phyloP scores from a whole-genome alignment of 2,888 invertebrate species.

The Steinernema hermaphroditum region DNA sequence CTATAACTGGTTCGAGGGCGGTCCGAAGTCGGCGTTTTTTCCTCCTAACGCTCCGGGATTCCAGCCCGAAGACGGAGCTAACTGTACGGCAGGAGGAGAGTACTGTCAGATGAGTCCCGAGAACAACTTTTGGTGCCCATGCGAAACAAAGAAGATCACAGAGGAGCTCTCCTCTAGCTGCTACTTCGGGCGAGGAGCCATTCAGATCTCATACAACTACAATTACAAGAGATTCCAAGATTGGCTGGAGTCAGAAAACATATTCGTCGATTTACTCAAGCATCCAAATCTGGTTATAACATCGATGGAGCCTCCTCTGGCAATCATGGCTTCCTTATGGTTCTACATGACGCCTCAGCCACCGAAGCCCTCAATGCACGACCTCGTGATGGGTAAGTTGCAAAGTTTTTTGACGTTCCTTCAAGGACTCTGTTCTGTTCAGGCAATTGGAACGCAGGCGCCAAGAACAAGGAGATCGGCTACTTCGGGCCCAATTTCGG shows the following conservation, averaged over 20 bases:
- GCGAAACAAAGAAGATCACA: conserved; percentile 38
- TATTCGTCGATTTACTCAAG: conserved; percentile 56
- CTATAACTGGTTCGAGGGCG: conserved; percentile 62
- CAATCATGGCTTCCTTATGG: conserved; percentile 63
- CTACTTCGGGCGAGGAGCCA: conserved; percentile 64
- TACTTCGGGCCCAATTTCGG: conserved; percentile 57
- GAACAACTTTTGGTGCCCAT: conserved; percentile 52
- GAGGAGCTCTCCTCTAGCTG: conserved; percentile 55
- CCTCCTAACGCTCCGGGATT: conserved; percentile 46
- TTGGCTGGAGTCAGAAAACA: conserved; percentile 48
- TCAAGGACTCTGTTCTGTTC: background rate
- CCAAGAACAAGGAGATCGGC: conserved; percentile 47
- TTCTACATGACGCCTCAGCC: conserved; percentile 64
- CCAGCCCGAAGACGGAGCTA: conserved; percentile 50
- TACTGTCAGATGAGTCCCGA: conserved; percentile 32
- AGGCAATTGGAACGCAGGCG: conserved; percentile 52
- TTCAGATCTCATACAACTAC: conserved; percentile 64
- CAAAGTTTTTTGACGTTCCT: background rate
- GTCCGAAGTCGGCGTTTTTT: conserved; percentile 40
- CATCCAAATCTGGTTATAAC: conserved; percentile 61
- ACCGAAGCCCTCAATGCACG: conserved; percentile 63
- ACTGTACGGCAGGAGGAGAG: conserved; percentile 45
- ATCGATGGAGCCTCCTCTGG: conserved; percentile 64
- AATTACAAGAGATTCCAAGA: conserved; percentile 64
- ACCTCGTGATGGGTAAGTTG: conserved; percentile 57